phyloP scores from a whole-genome alignment of 2,113 vertebrate genomes.

The Rhizomys pruinosus region DNA sequence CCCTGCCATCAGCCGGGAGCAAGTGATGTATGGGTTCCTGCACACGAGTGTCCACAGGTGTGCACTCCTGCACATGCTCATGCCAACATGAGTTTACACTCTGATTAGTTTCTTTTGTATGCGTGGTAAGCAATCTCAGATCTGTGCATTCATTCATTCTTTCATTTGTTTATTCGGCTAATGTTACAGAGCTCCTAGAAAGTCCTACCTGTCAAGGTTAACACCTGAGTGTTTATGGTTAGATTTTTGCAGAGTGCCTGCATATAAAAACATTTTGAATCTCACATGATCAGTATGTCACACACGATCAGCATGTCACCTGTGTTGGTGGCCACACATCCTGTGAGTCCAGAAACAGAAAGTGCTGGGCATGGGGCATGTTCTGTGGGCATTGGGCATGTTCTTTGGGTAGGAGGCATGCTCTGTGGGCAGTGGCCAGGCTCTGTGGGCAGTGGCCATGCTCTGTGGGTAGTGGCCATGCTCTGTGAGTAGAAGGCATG shows the following conservation, averaged over 20 bases:
- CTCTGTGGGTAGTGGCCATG: neutral
- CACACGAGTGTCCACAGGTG: neutral
- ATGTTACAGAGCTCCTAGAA: neutral
- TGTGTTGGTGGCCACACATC: neutral
- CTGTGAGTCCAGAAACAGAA: neutral
- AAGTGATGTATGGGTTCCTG: neutral
- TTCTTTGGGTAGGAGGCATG: no score
- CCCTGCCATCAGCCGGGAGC: neutral
- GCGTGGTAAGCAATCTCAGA: neutral
- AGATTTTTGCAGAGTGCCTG: neutral
- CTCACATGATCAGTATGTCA: neutral
- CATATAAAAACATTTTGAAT: rapidly evolving
- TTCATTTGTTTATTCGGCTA: neutral
- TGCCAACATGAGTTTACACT: no score
- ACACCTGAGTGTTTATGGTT: neutral
- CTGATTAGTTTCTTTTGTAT: neutral
- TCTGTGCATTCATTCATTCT: neutral
- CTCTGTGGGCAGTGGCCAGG: neutral
- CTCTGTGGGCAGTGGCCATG: no score
- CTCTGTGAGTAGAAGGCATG: no score
- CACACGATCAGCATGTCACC: neutral
- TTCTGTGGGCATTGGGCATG: no score
- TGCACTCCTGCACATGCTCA: rapidly evolving
- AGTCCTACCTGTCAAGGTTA: neutral
- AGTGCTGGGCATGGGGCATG: neutral